phyloP scores from a whole-genome alignment of 2,797 vertebrate species.

The Balearica regulorum region DNA sequence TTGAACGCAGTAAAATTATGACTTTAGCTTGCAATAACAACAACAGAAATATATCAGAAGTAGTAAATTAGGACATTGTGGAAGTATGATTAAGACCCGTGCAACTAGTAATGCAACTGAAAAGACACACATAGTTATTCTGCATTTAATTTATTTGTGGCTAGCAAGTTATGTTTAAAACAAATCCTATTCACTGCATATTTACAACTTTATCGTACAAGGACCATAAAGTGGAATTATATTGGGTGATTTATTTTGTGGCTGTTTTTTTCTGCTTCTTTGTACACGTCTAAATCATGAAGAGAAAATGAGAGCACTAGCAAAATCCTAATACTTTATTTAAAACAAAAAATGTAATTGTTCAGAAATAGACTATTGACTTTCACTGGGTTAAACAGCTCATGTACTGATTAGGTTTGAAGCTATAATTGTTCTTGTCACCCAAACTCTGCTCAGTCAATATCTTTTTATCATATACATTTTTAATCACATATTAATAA shows the following conservation, averaged over 20 bases:
- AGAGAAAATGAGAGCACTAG: slow-evolving; percentile 54
- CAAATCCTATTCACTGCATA: neutral
- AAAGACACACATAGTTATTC: neutral
- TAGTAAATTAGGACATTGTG: neutral
- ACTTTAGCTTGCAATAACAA: neutral
- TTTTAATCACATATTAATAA: slow-evolving; percentile 87
- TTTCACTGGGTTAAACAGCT: slow-evolving; percentile 57
- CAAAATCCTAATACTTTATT: slow-evolving; percentile 52
- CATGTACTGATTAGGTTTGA: slow-evolving; percentile 70
- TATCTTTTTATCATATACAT: slow-evolving; percentile 85
- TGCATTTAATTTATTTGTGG: slow-evolving; percentile 18
- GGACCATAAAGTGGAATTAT: neutral
- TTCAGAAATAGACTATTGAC: slow-evolving; percentile 75
- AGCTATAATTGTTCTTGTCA: slow-evolving; percentile 81
- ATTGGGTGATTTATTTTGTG: slow-evolving; percentile 26
- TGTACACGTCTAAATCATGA: neutral
- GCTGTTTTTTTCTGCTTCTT: neutral
- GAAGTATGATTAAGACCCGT: neutral
- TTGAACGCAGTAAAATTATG: neutral
- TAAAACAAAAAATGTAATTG: slow-evolving; percentile 60
- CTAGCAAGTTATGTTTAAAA: slow-evolving; percentile 17
- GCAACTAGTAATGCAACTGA: neutral
- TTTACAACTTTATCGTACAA: slow-evolving; percentile 27
- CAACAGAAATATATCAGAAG: neutral
- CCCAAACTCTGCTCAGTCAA: slow-evolving; percentile 73